A percentile compares a stretch with the other conserved stretches of the same genome.
Evolutionary conservation across 37 sponge, comb jelly and placozoan genomes (phyloP).

Genomic region (Eunapius fragilis): DNA sequence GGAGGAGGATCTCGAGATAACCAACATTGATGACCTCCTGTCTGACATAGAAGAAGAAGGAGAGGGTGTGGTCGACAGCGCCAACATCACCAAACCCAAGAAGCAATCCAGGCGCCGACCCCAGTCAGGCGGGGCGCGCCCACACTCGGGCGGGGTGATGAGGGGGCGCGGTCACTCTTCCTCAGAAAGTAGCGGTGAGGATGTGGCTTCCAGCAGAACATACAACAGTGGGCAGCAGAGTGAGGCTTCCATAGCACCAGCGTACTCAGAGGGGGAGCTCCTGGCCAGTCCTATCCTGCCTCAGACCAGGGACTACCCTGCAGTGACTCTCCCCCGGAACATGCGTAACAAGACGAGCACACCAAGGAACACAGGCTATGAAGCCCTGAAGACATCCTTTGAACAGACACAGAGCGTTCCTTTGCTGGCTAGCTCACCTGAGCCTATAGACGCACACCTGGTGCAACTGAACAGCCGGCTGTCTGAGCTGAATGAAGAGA

Average conservation of each 20-base stretch:
- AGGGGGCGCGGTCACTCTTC: neutral
- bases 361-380: neutral
- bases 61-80: neutral
- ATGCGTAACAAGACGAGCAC: neutral
- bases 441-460: conserved; percentile 16
- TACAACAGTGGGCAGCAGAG: neutral
- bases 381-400: conserved; percentile 20
- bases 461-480: conserved; percentile 28
- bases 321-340: conserved; percentile 36
- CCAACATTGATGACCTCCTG: conserved; percentile 60
- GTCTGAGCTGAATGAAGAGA: conserved; percentile 26
- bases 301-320: neutral
- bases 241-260: neutral
- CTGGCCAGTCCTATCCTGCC: neutral
- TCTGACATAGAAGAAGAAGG: conserved; percentile 36
- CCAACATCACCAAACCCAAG: neutral
- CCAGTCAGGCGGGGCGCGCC: neutral
- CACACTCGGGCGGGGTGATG: neutral
- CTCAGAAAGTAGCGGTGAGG: neutral
- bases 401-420: conserved; percentile 53
- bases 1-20: conserved; percentile 38
- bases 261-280: neutral
- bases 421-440: conserved; percentile 1
- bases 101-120: neutral
- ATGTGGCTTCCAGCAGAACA: neutral